Percentiles rank a stretch among this genome's conserved stretches.
phyloP scores from a whole-genome alignment of 1,140 invertebrate genomes.

The Antheraea pernyi region DNA sequence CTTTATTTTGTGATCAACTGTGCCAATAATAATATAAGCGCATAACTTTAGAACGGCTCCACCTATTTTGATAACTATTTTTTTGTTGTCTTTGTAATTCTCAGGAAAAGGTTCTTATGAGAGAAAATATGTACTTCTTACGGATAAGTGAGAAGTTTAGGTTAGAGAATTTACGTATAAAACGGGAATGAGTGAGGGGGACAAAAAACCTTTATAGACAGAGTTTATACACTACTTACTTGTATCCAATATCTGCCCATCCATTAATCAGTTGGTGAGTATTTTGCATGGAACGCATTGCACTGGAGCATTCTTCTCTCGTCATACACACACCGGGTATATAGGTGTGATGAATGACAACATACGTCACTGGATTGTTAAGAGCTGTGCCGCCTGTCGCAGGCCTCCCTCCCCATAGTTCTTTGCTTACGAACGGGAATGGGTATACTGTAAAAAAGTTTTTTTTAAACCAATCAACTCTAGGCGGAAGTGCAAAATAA shows the following conservation, averaged over 20 bases:
- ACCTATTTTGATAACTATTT: no score
- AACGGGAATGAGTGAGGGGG: no score
- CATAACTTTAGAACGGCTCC: no score
- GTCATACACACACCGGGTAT: slow-evolving; percentile 81
- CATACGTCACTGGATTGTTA: slow-evolving; percentile 82
- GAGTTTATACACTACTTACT: slow-evolving; percentile 39
- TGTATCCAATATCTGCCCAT: slow-evolving; percentile 87
- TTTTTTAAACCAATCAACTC: not conserved
- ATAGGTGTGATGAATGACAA: slow-evolving; percentile 88
- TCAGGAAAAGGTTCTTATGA: no score
- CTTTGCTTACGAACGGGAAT: slow-evolving; percentile 41
- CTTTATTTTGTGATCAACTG: no score
- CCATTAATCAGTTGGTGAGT: slow-evolving; percentile 78
- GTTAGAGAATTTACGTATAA: no score
- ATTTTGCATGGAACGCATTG: slow-evolving; percentile 81
- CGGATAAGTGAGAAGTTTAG: no score
- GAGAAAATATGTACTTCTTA: no score
- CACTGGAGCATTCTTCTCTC: slow-evolving; percentile 67
- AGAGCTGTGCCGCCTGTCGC: slow-evolving; percentile 71
- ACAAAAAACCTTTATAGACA: no score
- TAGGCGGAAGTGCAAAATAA: no score
- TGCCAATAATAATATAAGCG: no score
- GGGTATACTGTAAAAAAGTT: slow-evolving; percentile 14
- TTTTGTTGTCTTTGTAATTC: no score
- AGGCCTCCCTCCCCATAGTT: slow-evolving; percentile 81